Conservation (phyloP, 2,888 invertebrate species). For the Tetragnatha montana region DNA sequence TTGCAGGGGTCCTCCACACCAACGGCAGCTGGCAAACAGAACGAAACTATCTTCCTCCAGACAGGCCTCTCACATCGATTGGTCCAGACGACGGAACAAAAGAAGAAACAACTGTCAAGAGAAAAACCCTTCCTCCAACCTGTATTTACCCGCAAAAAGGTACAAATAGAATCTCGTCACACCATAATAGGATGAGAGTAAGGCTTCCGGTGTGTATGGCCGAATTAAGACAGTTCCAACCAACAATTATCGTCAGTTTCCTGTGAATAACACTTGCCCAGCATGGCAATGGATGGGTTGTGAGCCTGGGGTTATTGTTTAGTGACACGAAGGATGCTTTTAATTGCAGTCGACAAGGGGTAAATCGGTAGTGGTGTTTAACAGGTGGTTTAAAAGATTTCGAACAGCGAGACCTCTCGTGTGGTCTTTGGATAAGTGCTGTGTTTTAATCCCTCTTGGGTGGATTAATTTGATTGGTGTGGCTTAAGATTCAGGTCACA, state of each 20-base stretch:
- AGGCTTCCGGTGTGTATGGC: conserved; percentile 17
- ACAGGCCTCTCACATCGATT: conserved; percentile 13
- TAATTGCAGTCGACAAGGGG: neutral
- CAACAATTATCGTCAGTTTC: neutral
- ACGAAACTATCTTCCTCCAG: conserved; percentile 5
- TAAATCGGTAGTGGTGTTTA: neutral
- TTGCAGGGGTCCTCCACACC: neutral
- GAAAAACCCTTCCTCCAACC: conserved; percentile 13
- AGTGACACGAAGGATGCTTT: neutral
- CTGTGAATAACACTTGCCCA: neutral
- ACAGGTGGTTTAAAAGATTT: too few species aligned
- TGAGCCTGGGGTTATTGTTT: neutral
- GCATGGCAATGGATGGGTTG: neutral
- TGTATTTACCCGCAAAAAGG: conserved; percentile 40
- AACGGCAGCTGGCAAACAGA: neutral
- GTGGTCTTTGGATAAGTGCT: too few species aligned
- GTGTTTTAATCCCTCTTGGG: too few species aligned
- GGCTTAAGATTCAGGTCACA: too few species aligned
- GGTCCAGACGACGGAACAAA: conserved; percentile 10
- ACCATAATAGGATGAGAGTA: conserved; percentile 16
- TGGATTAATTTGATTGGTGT: too few species aligned
- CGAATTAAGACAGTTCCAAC: neutral
- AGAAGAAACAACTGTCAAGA: conserved; percentile 44
- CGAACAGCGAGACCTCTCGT: too few species aligned
- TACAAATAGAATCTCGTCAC: conserved; percentile 25